Conservation (phyloP, 2,797 vertebrate species). For the Rhodeus uyekii region DNA sequence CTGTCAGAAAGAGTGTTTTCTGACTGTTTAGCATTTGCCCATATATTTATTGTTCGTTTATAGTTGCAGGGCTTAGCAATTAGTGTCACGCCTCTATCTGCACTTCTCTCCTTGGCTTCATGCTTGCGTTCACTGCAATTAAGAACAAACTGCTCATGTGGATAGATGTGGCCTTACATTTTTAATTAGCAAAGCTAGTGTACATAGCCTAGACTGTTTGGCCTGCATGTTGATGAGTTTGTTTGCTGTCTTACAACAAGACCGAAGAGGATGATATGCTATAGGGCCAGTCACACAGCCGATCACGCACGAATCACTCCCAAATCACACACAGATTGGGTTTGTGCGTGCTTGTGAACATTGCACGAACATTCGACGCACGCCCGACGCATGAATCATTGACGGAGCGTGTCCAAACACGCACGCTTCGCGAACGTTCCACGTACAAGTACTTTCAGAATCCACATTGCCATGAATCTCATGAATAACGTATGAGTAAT, state of each 20-base stretch:
- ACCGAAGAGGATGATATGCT: neutral
- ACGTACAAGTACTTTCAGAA: too few species aligned
- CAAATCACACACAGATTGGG: too few species aligned
- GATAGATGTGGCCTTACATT: conserved; percentile 77
- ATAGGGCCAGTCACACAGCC: too few species aligned
- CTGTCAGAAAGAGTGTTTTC: conserved; percentile 64
- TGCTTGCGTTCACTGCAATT: conserved; percentile 82
- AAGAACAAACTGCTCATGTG: conserved; percentile 73
- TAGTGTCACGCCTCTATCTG: conserved; percentile 75
- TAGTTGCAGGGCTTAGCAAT: conserved; percentile 72
- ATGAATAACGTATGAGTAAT: too few species aligned
- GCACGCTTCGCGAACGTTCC: too few species aligned
- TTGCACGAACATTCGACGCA: too few species aligned
- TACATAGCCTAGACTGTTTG: conserved; percentile 65
- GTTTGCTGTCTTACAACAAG: conserved; percentile 44
- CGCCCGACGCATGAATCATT: too few species aligned
- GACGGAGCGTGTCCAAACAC: too few species aligned
- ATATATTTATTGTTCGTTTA: conserved; percentile 67
- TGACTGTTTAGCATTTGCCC: conserved; percentile 67
- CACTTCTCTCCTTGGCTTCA: conserved; percentile 72
- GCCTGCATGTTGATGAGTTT: conserved; percentile 69
- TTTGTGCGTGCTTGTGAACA: too few species aligned
- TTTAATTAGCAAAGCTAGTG: conserved; percentile 77
- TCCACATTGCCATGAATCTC: too few species aligned
- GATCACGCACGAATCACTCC: too few species aligned